Conservation (phyloP, 2,888 invertebrate genomes). For the Strigamia maritima region DNA sequence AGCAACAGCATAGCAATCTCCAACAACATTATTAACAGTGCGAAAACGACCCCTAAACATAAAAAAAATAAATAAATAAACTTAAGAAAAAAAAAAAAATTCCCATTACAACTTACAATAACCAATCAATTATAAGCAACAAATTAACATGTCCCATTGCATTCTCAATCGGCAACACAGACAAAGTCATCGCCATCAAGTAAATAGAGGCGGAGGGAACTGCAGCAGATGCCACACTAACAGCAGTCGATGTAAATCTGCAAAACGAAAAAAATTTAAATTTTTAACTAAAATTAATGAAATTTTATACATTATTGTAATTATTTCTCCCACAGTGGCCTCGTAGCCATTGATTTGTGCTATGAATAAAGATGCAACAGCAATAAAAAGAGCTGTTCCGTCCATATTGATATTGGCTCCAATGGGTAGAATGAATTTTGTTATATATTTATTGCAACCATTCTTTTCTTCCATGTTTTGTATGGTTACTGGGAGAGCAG, state of each 20-base stretch:
- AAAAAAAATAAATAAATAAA: neutral
- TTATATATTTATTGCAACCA: constrained; percentile 74
- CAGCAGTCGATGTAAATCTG: constrained; percentile 76
- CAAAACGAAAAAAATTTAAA: neutral
- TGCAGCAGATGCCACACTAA: constrained; percentile 82
- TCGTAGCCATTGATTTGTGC: constrained; percentile 81
- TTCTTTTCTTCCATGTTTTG: constrained; percentile 80
- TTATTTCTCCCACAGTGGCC: constrained; percentile 75
- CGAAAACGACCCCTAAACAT: constrained; percentile 72
- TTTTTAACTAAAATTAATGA: neutral
- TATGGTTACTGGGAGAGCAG: constrained; percentile 83
- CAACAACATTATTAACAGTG: constrained; percentile 83
- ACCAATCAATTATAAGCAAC: constrained; percentile 83
- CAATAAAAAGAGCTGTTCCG: constrained; percentile 82
- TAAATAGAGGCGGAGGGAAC: constrained; percentile 83
- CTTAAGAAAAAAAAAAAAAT: neutral
- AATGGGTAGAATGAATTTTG: constrained; percentile 82
- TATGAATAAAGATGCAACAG: constrained; percentile 80
- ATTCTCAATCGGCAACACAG: constrained; percentile 67
- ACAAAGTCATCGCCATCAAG: constrained; percentile 72
- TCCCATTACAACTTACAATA: constrained; percentile 66
- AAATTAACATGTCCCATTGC: constrained; percentile 77
- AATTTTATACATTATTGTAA: constrained; percentile 71
- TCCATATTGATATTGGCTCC: constrained; percentile 93
- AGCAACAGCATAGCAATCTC: constrained; percentile 82